phyloP scores from a whole-genome alignment of 2,888 invertebrate genomes.

The Drosophila fungiperda region DNA sequence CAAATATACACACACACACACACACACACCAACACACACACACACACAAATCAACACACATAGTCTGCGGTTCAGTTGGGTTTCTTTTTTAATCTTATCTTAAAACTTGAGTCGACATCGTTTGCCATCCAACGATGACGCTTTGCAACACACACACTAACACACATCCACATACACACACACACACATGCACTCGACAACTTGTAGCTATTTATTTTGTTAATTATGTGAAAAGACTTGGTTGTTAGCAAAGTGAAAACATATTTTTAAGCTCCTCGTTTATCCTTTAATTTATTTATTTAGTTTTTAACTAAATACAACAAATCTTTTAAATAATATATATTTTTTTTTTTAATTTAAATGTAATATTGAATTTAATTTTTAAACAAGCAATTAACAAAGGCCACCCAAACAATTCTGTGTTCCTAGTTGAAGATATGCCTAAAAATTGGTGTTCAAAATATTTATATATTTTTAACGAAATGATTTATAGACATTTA shows the following conservation, averaged over 20 bases:
- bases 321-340: background rate
- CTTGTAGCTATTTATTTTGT: conserved; percentile 1
- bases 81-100: conserved; percentile 78
- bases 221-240: background rate
- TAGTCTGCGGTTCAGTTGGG: conserved; percentile 49
- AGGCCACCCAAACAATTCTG: background rate
- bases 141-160: conserved; percentile 34
- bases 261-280: background rate
- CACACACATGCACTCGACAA: conserved; percentile 11
- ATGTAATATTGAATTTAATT: background rate
- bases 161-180: conserved; percentile 22
- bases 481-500: background rate
- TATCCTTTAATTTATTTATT: background rate
- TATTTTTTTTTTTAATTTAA: background rate
- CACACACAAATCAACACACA: conserved; percentile 11
- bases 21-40: conserved; percentile 16
- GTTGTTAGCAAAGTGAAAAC: background rate
- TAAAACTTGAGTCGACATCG: conserved; percentile 79
- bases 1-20: conserved; percentile 9
- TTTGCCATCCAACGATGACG: conserved; percentile 49
- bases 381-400: background rate
- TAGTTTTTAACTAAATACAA: background rate
- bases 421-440: background rate
- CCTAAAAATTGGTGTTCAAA: background rate
- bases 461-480: background rate